Conservation (phyloP, 2,888 invertebrate species). For the Capitulum mitella region DNA sequence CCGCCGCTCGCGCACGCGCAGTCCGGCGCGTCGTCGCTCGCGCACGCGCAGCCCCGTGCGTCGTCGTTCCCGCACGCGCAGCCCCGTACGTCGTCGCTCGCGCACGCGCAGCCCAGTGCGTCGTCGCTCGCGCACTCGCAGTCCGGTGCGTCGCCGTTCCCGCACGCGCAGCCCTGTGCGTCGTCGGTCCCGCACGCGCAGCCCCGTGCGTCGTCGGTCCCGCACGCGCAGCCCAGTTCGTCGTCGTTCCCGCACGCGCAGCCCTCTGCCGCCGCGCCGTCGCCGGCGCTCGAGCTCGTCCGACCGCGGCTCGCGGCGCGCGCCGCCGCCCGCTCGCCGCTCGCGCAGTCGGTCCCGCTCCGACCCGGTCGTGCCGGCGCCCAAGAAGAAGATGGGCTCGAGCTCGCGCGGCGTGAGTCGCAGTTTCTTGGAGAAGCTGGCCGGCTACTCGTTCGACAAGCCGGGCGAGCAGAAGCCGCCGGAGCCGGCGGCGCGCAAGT, state of each 20-base stretch:
- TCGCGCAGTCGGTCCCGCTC: background rate
- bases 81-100: background rate
- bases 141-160: background rate
- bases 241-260: slow-evolving; percentile 11
- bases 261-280: slow-evolving; percentile 9
- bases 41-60: background rate
- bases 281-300: slow-evolving; percentile 9
- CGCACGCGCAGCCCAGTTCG: background rate
- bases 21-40: background rate
- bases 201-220: background rate
- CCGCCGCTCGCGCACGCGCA: slow-evolving; percentile 12
- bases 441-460: slow-evolving; percentile 2
- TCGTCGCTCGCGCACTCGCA: background rate
- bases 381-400: slow-evolving; percentile 5
- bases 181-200: background rate
- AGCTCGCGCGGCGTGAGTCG: background rate
- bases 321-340: background rate
- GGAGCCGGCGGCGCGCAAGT: background rate
- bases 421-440: slow-evolving; percentile 9
- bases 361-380: background rate
- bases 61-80: background rate
- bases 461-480: background rate
- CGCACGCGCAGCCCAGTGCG: background rate
- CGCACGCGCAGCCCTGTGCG: background rate
- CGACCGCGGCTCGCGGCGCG: background rate